Evolutionary conservation across 2,888 invertebrate genomes (phyloP).

Genomic region (Galeruca laticollis): DNA sequence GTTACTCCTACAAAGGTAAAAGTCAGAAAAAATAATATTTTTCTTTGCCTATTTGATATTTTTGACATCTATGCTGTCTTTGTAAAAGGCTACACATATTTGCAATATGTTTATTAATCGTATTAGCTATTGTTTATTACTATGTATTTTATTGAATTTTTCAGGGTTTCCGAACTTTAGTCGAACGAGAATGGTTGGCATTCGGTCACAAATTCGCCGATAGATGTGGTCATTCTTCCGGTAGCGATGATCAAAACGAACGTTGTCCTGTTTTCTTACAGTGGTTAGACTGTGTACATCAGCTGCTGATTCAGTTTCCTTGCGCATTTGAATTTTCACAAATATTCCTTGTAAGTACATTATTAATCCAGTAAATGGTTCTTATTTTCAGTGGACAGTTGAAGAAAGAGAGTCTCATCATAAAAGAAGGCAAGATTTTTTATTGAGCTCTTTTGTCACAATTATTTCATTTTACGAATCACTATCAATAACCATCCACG

Average conservation of each 20-base stretch:
- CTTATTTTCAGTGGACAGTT: no score
- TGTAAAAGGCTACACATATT: no score
- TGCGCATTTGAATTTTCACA: conserved; percentile 96
- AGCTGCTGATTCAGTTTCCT: conserved; percentile 88
- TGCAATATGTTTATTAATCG: neutral
- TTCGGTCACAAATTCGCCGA: conserved; percentile 99
- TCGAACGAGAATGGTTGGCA: conserved; percentile 97
- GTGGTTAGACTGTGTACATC: conserved; percentile 97
- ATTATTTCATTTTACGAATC: no score
- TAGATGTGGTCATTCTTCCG: conserved; percentile 87
- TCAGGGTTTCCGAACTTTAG: conserved; percentile 92
- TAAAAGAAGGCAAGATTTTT: no score
- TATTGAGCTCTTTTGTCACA: no score
- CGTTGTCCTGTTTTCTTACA: conserved; percentile 97
- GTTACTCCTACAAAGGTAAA: no score
- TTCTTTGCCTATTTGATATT: no score
- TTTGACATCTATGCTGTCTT: no score
- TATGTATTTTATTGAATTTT: conserved; percentile 17
- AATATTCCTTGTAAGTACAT: conserved; percentile 84
- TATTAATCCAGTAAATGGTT: conserved; percentile 3
- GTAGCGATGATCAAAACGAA: conserved; percentile 91
- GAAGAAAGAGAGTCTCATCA: no score
- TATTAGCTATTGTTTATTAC: neutral
- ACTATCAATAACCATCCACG: no score
- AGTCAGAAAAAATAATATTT: no score